phyloP scores from a whole-genome alignment of 2,797 vertebrate species.

The Sebastes iracundus region DNA sequence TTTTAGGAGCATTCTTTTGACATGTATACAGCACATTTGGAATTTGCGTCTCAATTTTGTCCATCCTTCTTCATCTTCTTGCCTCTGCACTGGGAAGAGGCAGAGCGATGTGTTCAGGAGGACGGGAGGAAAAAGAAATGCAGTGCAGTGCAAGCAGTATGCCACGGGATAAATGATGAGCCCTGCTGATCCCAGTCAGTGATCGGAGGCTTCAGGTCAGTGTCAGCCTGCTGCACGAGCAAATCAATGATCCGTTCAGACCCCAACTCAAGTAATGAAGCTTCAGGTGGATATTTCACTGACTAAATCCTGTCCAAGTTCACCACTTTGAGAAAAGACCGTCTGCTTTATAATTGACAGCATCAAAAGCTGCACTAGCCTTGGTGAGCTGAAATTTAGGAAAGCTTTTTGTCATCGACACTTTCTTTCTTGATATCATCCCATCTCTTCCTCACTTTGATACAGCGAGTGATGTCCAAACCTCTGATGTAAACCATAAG shows the following conservation, averaged over 20 bases:
- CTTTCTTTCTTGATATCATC: background rate
- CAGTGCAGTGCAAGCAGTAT: constrained; percentile 37
- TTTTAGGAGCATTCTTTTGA: too few species aligned
- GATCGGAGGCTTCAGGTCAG: constrained; percentile 51
- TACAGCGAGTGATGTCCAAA: background rate
- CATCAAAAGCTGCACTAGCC: background rate
- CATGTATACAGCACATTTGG: too few species aligned
- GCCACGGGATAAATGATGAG: constrained; percentile 51
- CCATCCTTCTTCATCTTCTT: background rate
- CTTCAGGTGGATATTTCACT: constrained; percentile 23
- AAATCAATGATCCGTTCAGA: constrained; percentile 49
- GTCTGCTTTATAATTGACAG: background rate
- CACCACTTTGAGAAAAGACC: background rate
- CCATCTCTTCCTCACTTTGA: background rate
- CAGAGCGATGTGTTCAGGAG: background rate
- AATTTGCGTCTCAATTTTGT: too few species aligned
- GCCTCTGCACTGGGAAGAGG: background rate
- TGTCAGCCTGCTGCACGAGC: constrained; percentile 35
- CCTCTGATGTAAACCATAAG: background rate
- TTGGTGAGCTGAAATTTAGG: background rate
- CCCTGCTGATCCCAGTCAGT: constrained; percentile 43
- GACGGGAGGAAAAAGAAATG: background rate
- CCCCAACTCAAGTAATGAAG: constrained; percentile 17
- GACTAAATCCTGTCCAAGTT: constrained; percentile 1
- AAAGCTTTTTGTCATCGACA: background rate